phyloP scores from a whole-genome alignment of 2,888 invertebrate species.

The Electrophaes corylata region DNA sequence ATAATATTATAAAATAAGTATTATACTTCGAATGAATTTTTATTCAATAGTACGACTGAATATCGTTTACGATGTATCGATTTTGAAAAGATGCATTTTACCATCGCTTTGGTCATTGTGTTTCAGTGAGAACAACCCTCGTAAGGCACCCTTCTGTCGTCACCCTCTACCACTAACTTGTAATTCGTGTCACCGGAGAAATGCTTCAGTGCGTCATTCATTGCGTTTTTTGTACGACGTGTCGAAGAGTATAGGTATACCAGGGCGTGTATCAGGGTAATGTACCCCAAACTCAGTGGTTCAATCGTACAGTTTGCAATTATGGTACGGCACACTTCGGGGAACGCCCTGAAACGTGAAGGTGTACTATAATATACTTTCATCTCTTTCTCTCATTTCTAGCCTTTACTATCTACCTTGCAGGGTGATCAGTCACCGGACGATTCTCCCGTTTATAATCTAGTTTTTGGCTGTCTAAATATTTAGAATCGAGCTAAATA shows the following conservation, averaged over 20 bases:
- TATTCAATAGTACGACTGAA: background rate
- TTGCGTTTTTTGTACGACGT: constrained; percentile 24
- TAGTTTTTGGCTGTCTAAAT: constrained; percentile 12
- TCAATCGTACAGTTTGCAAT: constrained; percentile 19
- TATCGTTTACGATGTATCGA: constrained; percentile 16
- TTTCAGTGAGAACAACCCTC: constrained; percentile 23
- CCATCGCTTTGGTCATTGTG: constrained; percentile 3
- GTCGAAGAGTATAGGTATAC: background rate
- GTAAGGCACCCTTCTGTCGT: constrained; percentile 16
- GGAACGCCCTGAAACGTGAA: constrained; percentile 67
- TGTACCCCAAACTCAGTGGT: constrained; percentile 21
- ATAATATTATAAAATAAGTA: no score
- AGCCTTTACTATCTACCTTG: constrained; percentile 55
- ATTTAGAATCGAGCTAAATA: constrained; percentile 9
- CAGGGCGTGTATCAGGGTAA: constrained; percentile 17
- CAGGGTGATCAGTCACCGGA: constrained; percentile 53
- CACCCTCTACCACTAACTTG: constrained; percentile 5
- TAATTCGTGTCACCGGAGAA: constrained; percentile 6
- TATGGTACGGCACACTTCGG: constrained; percentile 46
- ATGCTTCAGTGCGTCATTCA: constrained; percentile 26
- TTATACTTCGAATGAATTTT: no score
- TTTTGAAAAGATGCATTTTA: constrained; percentile 13
- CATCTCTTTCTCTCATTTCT: constrained; percentile 66
- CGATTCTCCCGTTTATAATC: constrained; percentile 42
- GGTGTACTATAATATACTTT: constrained; percentile 48